Base-by-base conservation (phyloP, 2,797 vertebrate species). In the Sandelia bainsii region DNA sequence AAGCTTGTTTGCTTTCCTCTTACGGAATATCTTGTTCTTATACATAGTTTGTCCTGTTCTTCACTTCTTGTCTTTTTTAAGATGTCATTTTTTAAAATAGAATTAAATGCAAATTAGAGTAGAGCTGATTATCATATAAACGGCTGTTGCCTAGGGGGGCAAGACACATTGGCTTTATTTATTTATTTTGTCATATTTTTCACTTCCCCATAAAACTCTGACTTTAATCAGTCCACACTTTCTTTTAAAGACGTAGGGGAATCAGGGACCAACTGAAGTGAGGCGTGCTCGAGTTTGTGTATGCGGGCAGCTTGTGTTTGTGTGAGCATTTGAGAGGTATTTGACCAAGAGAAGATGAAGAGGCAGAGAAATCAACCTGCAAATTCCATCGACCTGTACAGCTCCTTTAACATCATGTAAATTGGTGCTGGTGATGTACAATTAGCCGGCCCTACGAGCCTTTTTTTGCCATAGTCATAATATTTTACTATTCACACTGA, bases 111-210 rank as follows among this genome's bases (percentile, higher is more conserved):
- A 94, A 95, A 95, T 94, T 86, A 92, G 81, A 80, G 79, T 54
- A 25, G 80, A 87, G 81, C 90, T 92, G 91, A 95, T 95, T 94
- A 93, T 90, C 93, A 94, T 94, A 94, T 93, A 94, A 94, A 94
- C 84, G 87, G 85, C 89, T 82, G 74, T 82, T 81, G 91, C 91
- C 91, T 84, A 59, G 77, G 87, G 91, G 89, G 84, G 79, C 71
- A 66, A 85, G 84, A 81, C 86, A 81, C 79, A 77, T 72, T 56
- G 57, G 72, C 69, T 87, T 93, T 86, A 93, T 92, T 93, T 92
- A 90, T 93, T 93, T 92, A 91, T 93, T 93, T 92, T 34, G 80
- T 81, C 62, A 82, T 81, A 86, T 87, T 87, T 90, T 87, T 87
- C 78, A 82, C 77, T 75, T 83, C 48, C 69, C 82, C 86, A 87